phyloP scores from a whole-genome alignment of 2,797 vertebrate species.

The Coracias cyanogaster region DNA sequence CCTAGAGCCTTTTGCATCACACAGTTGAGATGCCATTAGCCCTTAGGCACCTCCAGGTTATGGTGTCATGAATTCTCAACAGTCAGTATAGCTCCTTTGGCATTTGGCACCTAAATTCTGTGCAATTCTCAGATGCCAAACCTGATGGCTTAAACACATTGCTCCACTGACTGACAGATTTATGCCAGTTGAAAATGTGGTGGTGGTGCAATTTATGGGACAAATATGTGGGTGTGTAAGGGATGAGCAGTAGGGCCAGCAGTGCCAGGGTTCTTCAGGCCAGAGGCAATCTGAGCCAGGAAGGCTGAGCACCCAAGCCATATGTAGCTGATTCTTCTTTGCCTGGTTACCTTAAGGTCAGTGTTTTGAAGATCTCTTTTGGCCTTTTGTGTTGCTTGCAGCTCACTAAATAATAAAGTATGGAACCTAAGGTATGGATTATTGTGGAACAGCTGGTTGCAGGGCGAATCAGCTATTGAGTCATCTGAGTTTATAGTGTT shows the following conservation, averaged over 20 bases:
- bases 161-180: slow-evolving; percentile 21
- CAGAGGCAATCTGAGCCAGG: background rate
- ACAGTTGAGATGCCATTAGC: slow-evolving; percentile 49
- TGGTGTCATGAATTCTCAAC: slow-evolving; percentile 40
- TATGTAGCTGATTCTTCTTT: background rate
- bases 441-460: background rate
- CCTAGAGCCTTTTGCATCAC: slow-evolving; percentile 6
- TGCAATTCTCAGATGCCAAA: slow-evolving; percentile 21
- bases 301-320: background rate
- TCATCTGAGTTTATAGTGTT: background rate
- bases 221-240: background rate
- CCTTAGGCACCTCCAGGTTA: slow-evolving; percentile 67
- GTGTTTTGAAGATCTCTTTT: background rate
- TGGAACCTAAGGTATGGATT: background rate
- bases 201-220: background rate
- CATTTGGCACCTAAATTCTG: slow-evolving; percentile 13
- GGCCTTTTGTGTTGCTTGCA: background rate
- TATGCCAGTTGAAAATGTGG: background rate
- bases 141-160: slow-evolving; percentile 45
- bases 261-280: background rate
- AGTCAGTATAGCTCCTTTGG: background rate
- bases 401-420: background rate
- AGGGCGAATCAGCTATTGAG: background rate
- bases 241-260: background rate
- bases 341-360: background rate